Evolutionary conservation across 2,797 vertebrate genomes (phyloP).

Genomic region (Danio kyathit): DNA sequence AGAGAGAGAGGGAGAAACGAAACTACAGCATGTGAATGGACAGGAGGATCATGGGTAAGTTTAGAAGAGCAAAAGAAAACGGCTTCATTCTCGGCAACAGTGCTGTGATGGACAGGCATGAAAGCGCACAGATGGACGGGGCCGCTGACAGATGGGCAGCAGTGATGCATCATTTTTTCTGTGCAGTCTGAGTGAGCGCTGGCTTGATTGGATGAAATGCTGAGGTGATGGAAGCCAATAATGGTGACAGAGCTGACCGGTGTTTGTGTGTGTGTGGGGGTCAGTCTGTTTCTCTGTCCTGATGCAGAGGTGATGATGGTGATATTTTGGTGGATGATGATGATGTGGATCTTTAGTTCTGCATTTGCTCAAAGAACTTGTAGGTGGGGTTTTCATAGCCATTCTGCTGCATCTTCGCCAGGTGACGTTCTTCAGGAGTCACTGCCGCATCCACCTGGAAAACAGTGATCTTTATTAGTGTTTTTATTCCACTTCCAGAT

Average conservation of each 20-base stretch:
- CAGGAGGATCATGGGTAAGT: constrained; percentile 5
- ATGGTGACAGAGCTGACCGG: constrained; percentile 50
- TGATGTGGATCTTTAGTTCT: constrained; percentile 84
- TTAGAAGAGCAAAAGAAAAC: constrained; percentile 33
- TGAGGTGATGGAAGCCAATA: constrained; percentile 70
- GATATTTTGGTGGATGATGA: not conserved
- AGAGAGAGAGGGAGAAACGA: not conserved
- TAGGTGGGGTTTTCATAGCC: constrained; percentile 99
- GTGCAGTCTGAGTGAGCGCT: constrained; percentile 63
- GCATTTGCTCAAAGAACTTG: constrained; percentile 99
- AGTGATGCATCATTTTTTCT: constrained; percentile 52
- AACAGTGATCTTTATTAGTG: not conserved
- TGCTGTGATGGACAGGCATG: constrained; percentile 44
- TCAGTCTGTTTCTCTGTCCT: constrained; percentile 46
- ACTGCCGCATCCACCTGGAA: constrained; percentile 94
- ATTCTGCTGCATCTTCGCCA: constrained; percentile 98
- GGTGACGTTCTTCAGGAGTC: constrained; percentile 97
- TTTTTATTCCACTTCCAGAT: not conserved
- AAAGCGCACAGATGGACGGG: constrained; percentile 44
- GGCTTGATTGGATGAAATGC: constrained; percentile 65
- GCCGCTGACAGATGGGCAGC: constrained; percentile 55
- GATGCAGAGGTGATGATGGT: constrained; percentile 41
- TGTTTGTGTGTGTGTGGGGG: constrained; percentile 36
- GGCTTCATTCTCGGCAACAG: constrained; percentile 28
- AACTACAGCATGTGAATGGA: not conserved